Evolutionary conservation across 2,797 vertebrate genomes (phyloP), one percentile per base, ranked within the genome.

Genomic region (Bovichtus diacanthus): DNA sequence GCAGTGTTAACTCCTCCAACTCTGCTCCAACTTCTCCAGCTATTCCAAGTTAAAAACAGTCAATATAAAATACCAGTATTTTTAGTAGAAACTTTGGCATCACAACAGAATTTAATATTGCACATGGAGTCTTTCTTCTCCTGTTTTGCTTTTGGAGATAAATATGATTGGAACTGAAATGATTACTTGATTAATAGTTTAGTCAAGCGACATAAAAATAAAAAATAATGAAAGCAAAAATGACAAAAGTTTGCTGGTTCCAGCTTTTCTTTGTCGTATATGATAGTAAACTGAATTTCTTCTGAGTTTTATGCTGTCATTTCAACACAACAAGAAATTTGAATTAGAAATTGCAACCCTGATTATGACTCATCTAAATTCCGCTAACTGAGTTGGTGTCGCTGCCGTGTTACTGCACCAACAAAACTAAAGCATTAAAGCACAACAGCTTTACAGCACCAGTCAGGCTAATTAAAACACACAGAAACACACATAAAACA

Each of bases 381-480:
- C 65, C 25, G 73, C 38, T 65, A 44, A 55, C 29, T 29, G 15
- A 60, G 49, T 54, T 51, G 4, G 49, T 58, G 21, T 27, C 27
- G 9, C 64, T 81, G 55, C 27, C 11, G 31, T 50, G 43, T 70
- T 69, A 43, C 27, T 58, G 39, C 61, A 49, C 41, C 21, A 72
- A 63, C 74, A 82, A 73, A 66, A 46, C 9, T 13, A 23, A n/a
- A 70, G 21, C 47, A 46, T 77, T 83, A 59, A 80, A 86, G 70
- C 56, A 49, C 27, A 62, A 67, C 64, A 27, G 72, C 36, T 83
- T 86, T 71, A 83, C 34, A 72, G 69, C 69, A 51, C 10, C 62
- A 75, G 77, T 34, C 70, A 27, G 53, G 74, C 76, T 86, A 78
- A 92, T 92, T 90, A 88, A 89, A 90, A 80, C 70, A 79, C 81